These are phyloP conservation scores for Petrocephalus schoutedeni DNA, from an alignment of 2,797 vertebrate genomes.

Conservation along the genomic window DNA sequence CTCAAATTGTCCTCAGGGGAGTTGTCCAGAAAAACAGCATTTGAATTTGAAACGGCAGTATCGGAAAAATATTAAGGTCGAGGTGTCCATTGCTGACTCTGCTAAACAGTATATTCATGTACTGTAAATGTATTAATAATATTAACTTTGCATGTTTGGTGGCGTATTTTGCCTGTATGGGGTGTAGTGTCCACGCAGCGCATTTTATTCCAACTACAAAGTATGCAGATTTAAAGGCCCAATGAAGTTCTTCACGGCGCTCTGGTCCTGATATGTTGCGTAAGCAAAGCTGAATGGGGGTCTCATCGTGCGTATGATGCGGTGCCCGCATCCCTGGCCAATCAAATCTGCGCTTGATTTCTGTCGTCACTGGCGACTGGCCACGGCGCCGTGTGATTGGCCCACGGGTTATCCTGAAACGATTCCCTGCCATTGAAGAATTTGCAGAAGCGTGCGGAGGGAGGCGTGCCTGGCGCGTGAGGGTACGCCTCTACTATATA, in stretches of 20 bases:
- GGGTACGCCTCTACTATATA: slow-evolving; percentile 59
- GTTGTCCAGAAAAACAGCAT: neutral
- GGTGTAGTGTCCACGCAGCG: neutral
- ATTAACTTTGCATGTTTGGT: neutral
- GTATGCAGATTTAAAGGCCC: neutral
- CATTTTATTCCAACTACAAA: neutral
- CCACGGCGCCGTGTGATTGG: slow-evolving; percentile 53
- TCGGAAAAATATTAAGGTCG: neutral
- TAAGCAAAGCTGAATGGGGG: slow-evolving; percentile 11
- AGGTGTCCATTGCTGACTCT: neutral
- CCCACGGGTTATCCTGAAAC: slow-evolving; percentile 9
- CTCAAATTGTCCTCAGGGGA: neutral
- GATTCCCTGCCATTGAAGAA: slow-evolving; percentile 56
- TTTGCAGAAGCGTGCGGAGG: slow-evolving; percentile 46
- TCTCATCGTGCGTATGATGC: slow-evolving; percentile 27
- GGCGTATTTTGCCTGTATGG: neutral
- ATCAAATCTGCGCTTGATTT: slow-evolving; percentile 36
- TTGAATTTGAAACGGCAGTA: neutral
- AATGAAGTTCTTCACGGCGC: neutral
- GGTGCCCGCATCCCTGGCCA: slow-evolving; percentile 41
- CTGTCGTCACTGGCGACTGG: slow-evolving; percentile 50
- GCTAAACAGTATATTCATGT: neutral
- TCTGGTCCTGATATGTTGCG: neutral
- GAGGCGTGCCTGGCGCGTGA: slow-evolving; percentile 45
- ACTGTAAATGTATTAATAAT: neutral